Evolutionary conservation across 2,113 vertebrate genomes (phyloP).

Genomic region (Cyphomyrus discorhynchus): DNA sequence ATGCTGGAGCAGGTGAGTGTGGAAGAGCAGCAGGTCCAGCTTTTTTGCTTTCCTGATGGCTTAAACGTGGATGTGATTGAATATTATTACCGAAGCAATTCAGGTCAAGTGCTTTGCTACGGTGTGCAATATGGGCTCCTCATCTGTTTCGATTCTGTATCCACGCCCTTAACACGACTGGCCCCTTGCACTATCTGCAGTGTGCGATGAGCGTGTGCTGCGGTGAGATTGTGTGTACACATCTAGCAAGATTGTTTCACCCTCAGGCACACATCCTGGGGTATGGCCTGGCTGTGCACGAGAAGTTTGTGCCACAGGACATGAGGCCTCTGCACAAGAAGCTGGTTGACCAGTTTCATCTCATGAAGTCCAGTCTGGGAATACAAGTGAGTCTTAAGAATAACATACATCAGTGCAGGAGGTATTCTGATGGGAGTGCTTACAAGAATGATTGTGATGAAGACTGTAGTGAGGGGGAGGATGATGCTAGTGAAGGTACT

Average conservation of each 20-base stretch:
- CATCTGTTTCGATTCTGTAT: background rate
- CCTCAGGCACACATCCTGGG: slow-evolving; percentile 90
- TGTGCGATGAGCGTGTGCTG: background rate
- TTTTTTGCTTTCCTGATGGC: background rate
- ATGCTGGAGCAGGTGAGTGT: slow-evolving; percentile 75
- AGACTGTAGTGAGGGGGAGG: background rate
- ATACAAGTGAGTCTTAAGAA: slow-evolving; percentile 73
- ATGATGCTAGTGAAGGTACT: background rate
- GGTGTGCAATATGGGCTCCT: background rate
- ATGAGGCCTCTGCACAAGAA: slow-evolving; percentile 97
- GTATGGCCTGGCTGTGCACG: slow-evolving; percentile 87
- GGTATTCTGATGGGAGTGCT: background rate
- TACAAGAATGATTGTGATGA: background rate
- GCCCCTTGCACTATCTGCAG: background rate
- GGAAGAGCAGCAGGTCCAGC: too few species aligned
- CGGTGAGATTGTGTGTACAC: background rate
- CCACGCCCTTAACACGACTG: background rate
- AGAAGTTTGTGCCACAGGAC: slow-evolving; percentile 94
- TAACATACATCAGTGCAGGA: background rate
- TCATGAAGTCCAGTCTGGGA: slow-evolving; percentile 95
- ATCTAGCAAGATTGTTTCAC: background rate
- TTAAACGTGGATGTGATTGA: background rate
- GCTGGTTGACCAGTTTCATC: slow-evolving; percentile 93
- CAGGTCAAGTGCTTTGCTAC: background rate
- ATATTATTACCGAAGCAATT: background rate